phyloP scores from a whole-genome alignment of 1,140 invertebrate genomes.

The Drosophila gunungcola region DNA sequence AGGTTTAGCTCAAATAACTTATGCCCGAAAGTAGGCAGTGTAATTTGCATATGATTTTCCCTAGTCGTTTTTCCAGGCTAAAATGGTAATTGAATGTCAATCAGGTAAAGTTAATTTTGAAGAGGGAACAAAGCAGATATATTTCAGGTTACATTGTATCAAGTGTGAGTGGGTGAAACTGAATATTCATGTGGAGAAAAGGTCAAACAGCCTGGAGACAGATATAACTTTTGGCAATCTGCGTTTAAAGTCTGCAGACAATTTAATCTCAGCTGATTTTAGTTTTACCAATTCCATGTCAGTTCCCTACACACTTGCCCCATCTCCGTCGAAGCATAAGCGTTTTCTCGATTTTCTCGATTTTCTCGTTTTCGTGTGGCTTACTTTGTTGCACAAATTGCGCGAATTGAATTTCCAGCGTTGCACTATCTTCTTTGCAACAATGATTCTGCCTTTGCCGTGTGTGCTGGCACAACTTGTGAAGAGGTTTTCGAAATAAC shows the following conservation, averaged over 20 bases:
- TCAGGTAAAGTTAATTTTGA: conserved; percentile 23
- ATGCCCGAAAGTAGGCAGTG: conserved; percentile 64
- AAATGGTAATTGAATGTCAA: conserved; percentile 42
- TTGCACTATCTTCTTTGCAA: conserved; percentile 25
- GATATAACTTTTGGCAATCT: background rate
- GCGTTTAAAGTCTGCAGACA: background rate
- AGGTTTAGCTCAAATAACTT: conserved; percentile 38
- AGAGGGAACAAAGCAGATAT: background rate
- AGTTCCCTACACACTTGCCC: background rate
- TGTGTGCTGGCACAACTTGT: conserved; percentile 12
- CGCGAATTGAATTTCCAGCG: conserved; percentile 45
- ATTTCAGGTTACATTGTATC: background rate
- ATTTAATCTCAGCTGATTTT: background rate
- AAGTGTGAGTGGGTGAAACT: background rate
- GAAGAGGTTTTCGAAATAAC: conserved; percentile 1
- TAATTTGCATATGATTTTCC: conserved; percentile 38
- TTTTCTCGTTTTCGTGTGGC: conserved; percentile 27
- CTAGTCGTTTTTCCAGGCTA: conserved; percentile 27
- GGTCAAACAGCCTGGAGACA: conserved; percentile 3
- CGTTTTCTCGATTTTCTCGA: conserved; percentile 19
- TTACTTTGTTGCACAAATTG: conserved; percentile 76
- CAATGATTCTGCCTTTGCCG: conserved; percentile 11
- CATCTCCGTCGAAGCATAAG: conserved; percentile 4
- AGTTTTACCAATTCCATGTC: background rate
- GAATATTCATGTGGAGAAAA: conserved; percentile 23